Evolutionary conservation across 2,113 vertebrate genomes (phyloP).

Genomic region (Oophaga pumilio): DNA sequence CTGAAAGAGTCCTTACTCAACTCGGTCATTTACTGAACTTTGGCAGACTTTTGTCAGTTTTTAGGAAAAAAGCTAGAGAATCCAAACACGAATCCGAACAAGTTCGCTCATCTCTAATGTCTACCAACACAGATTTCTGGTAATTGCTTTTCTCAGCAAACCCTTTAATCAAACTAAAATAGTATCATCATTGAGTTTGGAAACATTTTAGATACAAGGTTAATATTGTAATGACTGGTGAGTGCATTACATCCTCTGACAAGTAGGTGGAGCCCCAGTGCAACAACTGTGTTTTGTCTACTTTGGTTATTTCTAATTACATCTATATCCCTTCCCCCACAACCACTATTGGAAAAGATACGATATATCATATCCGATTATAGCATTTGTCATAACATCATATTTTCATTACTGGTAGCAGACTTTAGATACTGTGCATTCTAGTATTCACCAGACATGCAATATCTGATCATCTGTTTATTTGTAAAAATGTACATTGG

Average conservation of each 20-base stretch:
- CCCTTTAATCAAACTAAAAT: neutral
- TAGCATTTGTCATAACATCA: neutral
- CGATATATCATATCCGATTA: neutral
- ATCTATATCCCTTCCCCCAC: neutral
- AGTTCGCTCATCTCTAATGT: too few relatives aligned
- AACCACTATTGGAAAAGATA: neutral
- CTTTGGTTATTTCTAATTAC: slow-evolving; percentile 14
- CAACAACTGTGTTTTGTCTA: slow-evolving; percentile 4
- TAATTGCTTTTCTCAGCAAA: neutral
- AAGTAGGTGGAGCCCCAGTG: slow-evolving; percentile 47
- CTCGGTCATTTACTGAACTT: too few relatives aligned
- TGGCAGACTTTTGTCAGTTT: too few relatives aligned
- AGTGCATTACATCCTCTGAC: slow-evolving; percentile 14
- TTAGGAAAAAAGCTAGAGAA: too few relatives aligned
- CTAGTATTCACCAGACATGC: neutral
- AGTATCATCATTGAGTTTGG: neutral
- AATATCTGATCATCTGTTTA: neutral
- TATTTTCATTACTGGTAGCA: neutral
- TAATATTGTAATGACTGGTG: neutral
- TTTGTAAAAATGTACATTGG: neutral
- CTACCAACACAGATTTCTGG: neutral
- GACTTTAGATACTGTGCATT: neutral
- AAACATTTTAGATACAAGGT: neutral
- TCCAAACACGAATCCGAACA: too few relatives aligned
- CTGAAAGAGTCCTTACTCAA: too few relatives aligned